phyloP scores from a whole-genome alignment of 1,140 invertebrate genomes.

The Drosophila tropicalis region DNA sequence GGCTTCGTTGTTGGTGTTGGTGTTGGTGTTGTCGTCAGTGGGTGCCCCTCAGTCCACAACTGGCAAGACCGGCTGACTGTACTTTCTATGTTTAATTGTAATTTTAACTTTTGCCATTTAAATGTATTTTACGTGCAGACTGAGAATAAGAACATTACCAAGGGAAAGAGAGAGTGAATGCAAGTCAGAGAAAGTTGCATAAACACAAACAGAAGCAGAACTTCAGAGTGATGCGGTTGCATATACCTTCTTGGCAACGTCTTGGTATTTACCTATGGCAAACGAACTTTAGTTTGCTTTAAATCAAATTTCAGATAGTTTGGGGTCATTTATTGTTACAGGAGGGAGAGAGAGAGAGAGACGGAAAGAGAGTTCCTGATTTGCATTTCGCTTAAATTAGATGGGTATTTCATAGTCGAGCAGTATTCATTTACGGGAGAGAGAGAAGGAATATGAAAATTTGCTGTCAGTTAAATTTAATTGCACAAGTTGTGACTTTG shows the following conservation, averaged over 20 bases:
- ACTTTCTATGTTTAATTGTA: conserved; percentile 29
- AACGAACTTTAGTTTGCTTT: conserved; percentile 17
- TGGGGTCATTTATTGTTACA: not conserved
- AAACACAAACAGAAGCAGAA: not conserved
- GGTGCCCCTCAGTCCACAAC: not conserved
- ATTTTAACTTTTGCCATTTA: conserved; percentile 29
- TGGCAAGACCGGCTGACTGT: not conserved
- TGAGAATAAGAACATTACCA: not conserved
- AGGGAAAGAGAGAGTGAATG: not conserved
- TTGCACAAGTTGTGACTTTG: conserved; percentile 22
- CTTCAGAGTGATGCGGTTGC: conserved; percentile 2
- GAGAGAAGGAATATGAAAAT: not conserved
- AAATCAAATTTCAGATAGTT: conserved; percentile 21
- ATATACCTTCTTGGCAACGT: not conserved
- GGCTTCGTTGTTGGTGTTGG: conserved; percentile 13
- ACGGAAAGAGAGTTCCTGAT: not conserved
- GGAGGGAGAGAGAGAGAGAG: not conserved
- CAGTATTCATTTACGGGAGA: not conserved
- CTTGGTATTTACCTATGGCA: conserved; percentile 18
- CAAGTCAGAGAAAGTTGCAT: conserved; percentile 8
- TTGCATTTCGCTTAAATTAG: not conserved
- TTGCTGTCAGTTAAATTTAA: conserved; percentile 17
- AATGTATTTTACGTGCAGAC: conserved; percentile 15
- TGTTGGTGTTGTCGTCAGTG: not conserved
- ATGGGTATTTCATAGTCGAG: conserved; percentile 4